These are phyloP conservation scores for Sarcophaga carnaria DNA, from an alignment of 2,888 invertebrate genomes.

Conservation along the genomic window DNA sequence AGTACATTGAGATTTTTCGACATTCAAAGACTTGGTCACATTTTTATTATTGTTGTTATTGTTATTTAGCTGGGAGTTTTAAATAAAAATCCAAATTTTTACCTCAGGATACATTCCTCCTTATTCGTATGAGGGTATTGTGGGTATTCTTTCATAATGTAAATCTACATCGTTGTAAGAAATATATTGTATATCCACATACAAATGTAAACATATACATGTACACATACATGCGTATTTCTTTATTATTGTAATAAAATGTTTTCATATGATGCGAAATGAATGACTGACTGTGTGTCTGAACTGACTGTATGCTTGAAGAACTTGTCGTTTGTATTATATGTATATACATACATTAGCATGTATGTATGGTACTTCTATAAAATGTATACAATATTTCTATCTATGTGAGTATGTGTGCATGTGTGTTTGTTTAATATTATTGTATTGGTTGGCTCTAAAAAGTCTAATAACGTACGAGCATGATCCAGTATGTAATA, in stretches of 20 bases:
- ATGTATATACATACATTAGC: neutral
- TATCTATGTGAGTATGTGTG: neutral
- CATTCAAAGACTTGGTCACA: neutral
- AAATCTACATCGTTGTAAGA: no score
- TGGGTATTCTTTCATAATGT: neutral
- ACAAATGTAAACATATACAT: no score
- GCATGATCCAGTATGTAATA: neutral
- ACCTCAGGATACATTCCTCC: slow-evolving; percentile 18
- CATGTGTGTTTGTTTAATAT: neutral
- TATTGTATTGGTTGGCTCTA: slow-evolving; percentile 22
- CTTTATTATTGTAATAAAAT: neutral
- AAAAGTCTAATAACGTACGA: neutral
- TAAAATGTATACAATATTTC: neutral
- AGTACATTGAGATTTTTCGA: neutral
- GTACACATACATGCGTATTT: neutral
- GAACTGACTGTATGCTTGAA: no score
- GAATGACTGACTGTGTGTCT: neutral
- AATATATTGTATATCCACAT: neutral
- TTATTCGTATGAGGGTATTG: neutral
- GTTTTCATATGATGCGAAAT: neutral
- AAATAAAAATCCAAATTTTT: slow-evolving; percentile 15
- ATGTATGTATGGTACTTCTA: neutral
- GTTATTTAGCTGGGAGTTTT: slow-evolving; percentile 5
- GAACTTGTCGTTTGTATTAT: neutral
- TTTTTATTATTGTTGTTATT: neutral